Base-by-base conservation (phyloP, 2,888 invertebrate genomes). In the Lasioglossum vierecki region DNA sequence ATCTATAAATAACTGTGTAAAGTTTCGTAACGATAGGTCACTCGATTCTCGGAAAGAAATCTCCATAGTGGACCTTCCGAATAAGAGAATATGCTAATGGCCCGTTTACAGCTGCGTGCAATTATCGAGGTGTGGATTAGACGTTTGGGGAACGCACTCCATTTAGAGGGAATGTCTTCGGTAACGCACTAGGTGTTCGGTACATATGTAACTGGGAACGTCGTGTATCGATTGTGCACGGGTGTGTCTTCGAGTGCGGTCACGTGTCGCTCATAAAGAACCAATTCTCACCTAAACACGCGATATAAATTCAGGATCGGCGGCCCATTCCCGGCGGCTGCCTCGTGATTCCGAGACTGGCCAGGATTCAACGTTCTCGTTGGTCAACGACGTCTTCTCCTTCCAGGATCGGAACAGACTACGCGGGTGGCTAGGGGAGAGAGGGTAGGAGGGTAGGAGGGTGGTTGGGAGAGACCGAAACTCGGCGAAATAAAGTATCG, bases 261-360 rank as follows among this genome's bases (percentile, higher is more conserved):
- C 95, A 94, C 94, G 94, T 93, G 88, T 91, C 75, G 60, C 92
- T 94, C 94, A 93, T 95, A 95, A 94, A 95, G 94, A 94, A 94
- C 94, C 94, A 94, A 94, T 95, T 94, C 94, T 90, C 93, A 93
- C 91, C 94, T 94, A 94, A 94, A 94, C 93, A 94, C 93, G 91
- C 94, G 93, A 94, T 95, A 94, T 95, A 94, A 95, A 95, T 94
- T 94, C 94, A 94, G 94, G 93, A 94, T 94, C 93, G 92, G 90
- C 91, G 91, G 90, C 92, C 92, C 92, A 92, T 94, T 94, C 88
- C 85, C 75, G 82, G 82, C 76, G 83, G 80, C 81, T 87, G 86
- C 89, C 87, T 91, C 92, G 91, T 81, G 87, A 72, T 74, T 66
- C 68, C 41, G 46, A 53, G 84, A 80, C 84, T 84, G 87, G 76